Evolutionary conservation across 2,797 vertebrate genomes (phyloP).

Genomic region (Clarias platycephalus): DNA sequence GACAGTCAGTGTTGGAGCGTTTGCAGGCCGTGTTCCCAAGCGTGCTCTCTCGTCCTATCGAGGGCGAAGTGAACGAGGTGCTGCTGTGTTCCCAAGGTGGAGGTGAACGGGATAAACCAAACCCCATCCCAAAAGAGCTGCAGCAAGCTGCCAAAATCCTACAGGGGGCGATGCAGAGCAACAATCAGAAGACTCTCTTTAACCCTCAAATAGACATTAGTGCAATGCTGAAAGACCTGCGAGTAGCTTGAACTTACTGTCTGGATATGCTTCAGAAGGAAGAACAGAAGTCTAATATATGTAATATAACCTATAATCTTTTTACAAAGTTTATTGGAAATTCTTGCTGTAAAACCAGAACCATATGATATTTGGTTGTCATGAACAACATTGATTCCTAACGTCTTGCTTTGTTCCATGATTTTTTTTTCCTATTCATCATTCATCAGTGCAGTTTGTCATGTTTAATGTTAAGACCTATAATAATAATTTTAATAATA

Average conservation of each 20-base stretch:
- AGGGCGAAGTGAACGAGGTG: slow-evolving; percentile 91
- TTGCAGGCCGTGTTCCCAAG: slow-evolving; percentile 66
- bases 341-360: not conserved
- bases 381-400: not conserved
- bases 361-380: not conserved
- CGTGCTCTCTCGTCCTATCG: slow-evolving; percentile 78
- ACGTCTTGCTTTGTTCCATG: not conserved
- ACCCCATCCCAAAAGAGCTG: slow-evolving; percentile 59
- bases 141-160: slow-evolving; percentile 70
- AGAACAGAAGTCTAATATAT: not conserved
- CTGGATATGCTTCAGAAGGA: not conserved
- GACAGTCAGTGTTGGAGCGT: slow-evolving; percentile 75
- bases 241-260: slow-evolving; percentile 68
- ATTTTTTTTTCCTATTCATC: not conserved
- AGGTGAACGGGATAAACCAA: slow-evolving; percentile 40
- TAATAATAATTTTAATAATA: no score
- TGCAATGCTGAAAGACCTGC: slow-evolving; percentile 82
- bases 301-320: not conserved
- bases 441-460: not conserved
- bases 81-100: slow-evolving; percentile 77
- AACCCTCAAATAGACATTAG: slow-evolving; percentile 75
- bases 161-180: slow-evolving; percentile 74
- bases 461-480: not conserved
- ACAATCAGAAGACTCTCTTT: slow-evolving; percentile 63
- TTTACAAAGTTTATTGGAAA: not conserved